Evolutionary conservation across 2,888 invertebrate genomes (phyloP).

Genomic region (Xiphydria camelus): DNA sequence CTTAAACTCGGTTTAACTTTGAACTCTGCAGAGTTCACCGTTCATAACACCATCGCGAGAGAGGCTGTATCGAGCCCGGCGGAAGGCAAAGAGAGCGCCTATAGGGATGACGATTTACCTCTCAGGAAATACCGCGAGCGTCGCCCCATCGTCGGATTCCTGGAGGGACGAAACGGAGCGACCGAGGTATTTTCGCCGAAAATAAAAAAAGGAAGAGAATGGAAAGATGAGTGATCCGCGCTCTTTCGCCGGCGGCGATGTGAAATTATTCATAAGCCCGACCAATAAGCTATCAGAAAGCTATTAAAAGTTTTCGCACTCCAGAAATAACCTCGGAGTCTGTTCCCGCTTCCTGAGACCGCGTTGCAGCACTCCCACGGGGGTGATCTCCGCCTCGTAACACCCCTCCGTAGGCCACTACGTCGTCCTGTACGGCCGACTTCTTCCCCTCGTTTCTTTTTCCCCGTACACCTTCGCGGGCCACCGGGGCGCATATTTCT

Average conservation of each 20-base stretch:
- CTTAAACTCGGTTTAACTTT: too few relatives aligned
- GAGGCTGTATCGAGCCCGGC: too few relatives aligned
- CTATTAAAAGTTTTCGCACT: constrained; percentile 46
- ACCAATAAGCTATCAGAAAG: constrained; percentile 43
- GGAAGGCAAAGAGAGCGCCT: too few relatives aligned
- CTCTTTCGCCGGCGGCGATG: constrained; percentile 21
- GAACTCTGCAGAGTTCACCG: too few relatives aligned
- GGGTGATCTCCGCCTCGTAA: constrained; percentile 28
- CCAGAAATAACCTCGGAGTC: constrained; percentile 39
- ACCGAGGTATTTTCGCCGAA: too few relatives aligned
- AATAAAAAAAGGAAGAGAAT: background rate
- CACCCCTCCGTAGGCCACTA: background rate
- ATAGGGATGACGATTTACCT: too few relatives aligned
- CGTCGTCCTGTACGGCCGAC: background rate
- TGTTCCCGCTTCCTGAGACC: background rate
- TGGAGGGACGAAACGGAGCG: too few relatives aligned
- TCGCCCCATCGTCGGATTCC: too few relatives aligned
- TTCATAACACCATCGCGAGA: too few relatives aligned
- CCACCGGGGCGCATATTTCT: too few relatives aligned
- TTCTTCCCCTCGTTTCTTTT: background rate
- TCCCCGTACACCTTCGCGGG: too few relatives aligned
- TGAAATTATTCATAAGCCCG: constrained; percentile 41
- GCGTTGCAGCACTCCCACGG: constrained; percentile 30
- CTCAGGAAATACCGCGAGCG: too few relatives aligned
- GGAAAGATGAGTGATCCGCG: background rate